Conservation (phyloP, 2,113 vertebrate species). For the Petroica traversi region DNA sequence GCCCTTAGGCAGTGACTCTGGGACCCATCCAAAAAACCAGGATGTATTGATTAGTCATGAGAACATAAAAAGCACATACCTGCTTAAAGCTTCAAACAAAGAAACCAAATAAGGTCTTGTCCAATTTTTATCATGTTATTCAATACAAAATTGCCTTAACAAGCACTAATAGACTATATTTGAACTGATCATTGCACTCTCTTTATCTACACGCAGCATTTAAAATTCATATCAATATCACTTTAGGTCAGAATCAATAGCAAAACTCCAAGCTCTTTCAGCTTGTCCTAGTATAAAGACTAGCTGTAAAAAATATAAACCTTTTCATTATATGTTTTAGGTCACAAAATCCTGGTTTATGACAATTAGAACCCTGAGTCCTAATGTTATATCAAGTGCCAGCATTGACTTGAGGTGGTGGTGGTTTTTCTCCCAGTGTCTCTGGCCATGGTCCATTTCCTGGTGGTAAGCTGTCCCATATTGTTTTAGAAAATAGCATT, state of each 20-base stretch:
- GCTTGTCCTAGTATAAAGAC: background rate
- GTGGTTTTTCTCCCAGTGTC: background rate
- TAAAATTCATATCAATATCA: constrained; percentile 32
- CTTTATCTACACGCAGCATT: background rate
- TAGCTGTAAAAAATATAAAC: background rate
- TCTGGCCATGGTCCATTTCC: background rate
- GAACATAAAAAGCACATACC: background rate
- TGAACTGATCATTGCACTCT: background rate
- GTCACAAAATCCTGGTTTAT: background rate
- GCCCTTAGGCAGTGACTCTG: background rate
- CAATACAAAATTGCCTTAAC: constrained; percentile 24
- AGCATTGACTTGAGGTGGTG: background rate
- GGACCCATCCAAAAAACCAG: background rate
- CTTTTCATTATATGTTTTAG: background rate
- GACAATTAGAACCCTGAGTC: background rate
- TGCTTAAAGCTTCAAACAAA: background rate
- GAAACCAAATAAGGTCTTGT: background rate
- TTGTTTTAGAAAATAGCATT: background rate
- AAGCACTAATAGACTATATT: background rate
- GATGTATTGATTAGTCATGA: constrained; percentile 22
- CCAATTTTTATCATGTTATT: constrained; percentile 4
- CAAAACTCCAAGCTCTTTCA: background rate
- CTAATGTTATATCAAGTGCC: background rate
- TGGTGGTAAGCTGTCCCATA: background rate
- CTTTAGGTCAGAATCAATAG: constrained; percentile 18